A percentile compares a stretch with the other conserved stretches of the same genome.
Conservation (phyloP, 2,888 invertebrate species). For the Caenorhabditis virilis region DNA sequence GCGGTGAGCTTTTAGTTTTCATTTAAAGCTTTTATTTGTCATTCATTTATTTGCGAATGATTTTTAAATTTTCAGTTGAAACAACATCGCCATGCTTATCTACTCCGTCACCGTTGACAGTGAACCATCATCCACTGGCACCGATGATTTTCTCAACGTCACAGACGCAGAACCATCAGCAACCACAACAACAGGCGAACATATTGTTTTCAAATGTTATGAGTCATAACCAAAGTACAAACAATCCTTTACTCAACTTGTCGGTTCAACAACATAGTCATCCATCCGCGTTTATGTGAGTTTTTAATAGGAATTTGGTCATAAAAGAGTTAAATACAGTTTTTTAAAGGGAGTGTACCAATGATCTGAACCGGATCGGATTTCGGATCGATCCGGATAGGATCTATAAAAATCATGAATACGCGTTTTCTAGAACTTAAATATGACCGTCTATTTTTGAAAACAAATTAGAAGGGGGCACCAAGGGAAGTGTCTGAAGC, state of each 20-base stretch:
- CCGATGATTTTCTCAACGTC: constrained; percentile 4
- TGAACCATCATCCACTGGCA: constrained; percentile 9
- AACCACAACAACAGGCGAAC: constrained; percentile 9
- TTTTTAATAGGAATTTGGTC: neutral
- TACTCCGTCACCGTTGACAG: constrained; percentile 32
- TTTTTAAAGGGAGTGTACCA: too few species aligned
- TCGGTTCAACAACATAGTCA: constrained; percentile 18
- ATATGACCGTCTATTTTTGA: too few species aligned
- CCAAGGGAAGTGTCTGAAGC: too few species aligned
- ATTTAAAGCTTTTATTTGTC: neutral
- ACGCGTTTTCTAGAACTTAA: too few species aligned
- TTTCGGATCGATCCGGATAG: too few species aligned
- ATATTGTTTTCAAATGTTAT: constrained; percentile 12
- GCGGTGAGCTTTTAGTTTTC: constrained; percentile 15
- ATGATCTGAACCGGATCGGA: too few species aligned
- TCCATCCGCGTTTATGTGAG: constrained; percentile 34
- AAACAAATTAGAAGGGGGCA: too few species aligned
- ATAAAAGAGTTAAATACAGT: too few species aligned
- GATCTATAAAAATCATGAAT: too few species aligned
- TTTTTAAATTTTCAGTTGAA: constrained; percentile 22
- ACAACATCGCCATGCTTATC: constrained; percentile 36
- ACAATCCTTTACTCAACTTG: constrained; percentile 7
- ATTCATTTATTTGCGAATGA: neutral
- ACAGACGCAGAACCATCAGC: neutral
- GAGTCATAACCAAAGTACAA: neutral